phyloP scores from a whole-genome alignment of 2,113 vertebrate genomes.

The Anhinga rufa region DNA sequence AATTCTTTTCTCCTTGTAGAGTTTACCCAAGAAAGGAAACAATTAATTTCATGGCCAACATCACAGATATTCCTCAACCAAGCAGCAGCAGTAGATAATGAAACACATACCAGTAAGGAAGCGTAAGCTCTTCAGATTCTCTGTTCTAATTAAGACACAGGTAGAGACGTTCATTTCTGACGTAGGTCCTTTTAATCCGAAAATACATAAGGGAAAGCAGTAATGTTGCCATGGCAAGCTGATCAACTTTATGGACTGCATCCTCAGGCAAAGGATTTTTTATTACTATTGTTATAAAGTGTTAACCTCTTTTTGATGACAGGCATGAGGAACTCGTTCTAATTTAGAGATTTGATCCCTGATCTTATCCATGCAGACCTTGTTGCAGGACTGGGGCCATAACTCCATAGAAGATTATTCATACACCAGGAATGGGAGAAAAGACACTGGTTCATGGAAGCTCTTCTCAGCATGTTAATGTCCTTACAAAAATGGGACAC shows the following conservation, averaged over 20 bases:
- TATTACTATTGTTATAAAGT: background rate
- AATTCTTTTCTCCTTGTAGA: background rate
- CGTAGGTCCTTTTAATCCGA: background rate
- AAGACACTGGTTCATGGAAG: background rate
- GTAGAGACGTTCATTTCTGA: background rate
- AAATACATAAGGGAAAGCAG: background rate
- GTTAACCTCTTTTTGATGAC: background rate
- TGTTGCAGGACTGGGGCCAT: background rate
- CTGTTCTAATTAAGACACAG: background rate
- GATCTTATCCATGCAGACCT: background rate
- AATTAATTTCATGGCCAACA: background rate
- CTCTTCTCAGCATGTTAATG: background rate
- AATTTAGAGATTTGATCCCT: background rate
- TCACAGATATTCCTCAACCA: background rate
- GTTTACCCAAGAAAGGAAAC: background rate
- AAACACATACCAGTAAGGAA: background rate
- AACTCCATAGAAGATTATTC: background rate
- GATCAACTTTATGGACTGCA: background rate
- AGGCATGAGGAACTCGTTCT: background rate
- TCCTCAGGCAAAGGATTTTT: background rate
- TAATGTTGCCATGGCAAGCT: background rate
- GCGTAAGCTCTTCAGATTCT: background rate
- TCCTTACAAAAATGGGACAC: background rate
- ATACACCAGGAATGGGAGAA: background rate
- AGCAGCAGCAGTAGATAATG: background rate